Conservation (phyloP, 2,888 invertebrate species). For the Agelastica alni region DNA sequence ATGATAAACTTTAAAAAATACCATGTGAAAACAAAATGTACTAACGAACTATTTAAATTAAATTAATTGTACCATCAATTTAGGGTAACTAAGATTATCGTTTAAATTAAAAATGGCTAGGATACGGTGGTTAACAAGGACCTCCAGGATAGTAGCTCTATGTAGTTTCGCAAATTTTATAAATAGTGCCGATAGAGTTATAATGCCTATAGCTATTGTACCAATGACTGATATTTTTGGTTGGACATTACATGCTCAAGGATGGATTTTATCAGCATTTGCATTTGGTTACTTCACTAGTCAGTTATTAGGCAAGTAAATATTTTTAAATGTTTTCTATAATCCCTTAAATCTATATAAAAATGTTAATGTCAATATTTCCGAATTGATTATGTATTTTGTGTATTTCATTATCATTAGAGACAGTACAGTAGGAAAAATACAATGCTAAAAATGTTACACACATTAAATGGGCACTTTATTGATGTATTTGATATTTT, state of each 20-base stretch:
- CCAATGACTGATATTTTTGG: conserved; percentile 73
- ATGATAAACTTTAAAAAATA: conserved; percentile 14
- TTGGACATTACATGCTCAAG: conserved; percentile 73
- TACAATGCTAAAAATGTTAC: too few relatives aligned
- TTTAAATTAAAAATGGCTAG: conserved; percentile 51
- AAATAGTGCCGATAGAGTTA: conserved; percentile 75
- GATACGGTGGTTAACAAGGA: conserved; percentile 60
- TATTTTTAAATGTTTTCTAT: too few relatives aligned
- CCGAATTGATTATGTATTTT: too few relatives aligned
- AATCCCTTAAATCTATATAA: too few relatives aligned
- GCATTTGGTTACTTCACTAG: conserved; percentile 77
- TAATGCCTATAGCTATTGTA: conserved; percentile 78
- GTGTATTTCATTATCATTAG: too few relatives aligned
- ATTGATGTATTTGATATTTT: too few relatives aligned
- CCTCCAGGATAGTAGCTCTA: conserved; percentile 66
- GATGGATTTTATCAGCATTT: conserved; percentile 76
- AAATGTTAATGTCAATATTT: too few relatives aligned
- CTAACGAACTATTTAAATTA: conserved; percentile 7
- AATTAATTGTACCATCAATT: conserved; percentile 11
- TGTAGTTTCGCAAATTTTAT: conserved; percentile 77
- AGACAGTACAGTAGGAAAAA: too few relatives aligned
- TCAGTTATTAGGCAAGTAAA: conserved; percentile 61
- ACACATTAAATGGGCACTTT: too few relatives aligned
- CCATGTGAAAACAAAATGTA: conserved; percentile 13
- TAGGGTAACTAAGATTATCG: neutral